A percentile compares a stretch with the other conserved stretches of the same genome.
These are phyloP conservation scores for Nycticryphes semicollaris DNA, from an alignment of 2,113 vertebrate genomes.

Conservation along the genomic window DNA sequence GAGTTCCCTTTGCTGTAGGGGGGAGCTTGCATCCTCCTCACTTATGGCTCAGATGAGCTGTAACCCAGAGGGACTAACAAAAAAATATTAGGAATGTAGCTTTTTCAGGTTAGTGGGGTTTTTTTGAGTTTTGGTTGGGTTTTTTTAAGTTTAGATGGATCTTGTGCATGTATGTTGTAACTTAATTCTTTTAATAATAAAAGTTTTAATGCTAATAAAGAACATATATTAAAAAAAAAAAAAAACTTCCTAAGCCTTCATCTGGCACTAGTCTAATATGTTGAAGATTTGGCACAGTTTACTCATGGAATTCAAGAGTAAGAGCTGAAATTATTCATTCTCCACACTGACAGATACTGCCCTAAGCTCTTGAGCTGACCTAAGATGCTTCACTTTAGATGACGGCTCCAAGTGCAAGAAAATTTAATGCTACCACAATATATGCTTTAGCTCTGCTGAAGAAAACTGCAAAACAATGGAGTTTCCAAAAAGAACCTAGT, in stretches of 20 bases:
- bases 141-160: not conserved
- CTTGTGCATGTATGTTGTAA: not conserved
- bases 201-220: constrained; percentile 4
- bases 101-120: not conserved
- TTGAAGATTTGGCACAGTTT: constrained; percentile 20
- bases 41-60: not conserved
- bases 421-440: not conserved
- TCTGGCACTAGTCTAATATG: not conserved
- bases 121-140: not conserved
- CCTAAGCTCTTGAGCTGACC: not conserved
- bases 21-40: not conserved
- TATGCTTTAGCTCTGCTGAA: not conserved
- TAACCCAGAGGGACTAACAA: not conserved
- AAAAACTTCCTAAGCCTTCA: not conserved
- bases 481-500: not conserved
- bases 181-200: not conserved
- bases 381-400: not conserved
- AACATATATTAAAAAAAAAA: not conserved
- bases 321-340: not conserved
- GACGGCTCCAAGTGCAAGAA: not conserved
- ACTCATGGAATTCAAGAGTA: not conserved
- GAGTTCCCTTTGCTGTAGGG: not conserved
- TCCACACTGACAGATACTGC: not conserved
- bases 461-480: not conserved
- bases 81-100: not conserved